Evolutionary conservation across 2,888 invertebrate genomes (phyloP).

Genomic region (Leucophora obtusa): DNA sequence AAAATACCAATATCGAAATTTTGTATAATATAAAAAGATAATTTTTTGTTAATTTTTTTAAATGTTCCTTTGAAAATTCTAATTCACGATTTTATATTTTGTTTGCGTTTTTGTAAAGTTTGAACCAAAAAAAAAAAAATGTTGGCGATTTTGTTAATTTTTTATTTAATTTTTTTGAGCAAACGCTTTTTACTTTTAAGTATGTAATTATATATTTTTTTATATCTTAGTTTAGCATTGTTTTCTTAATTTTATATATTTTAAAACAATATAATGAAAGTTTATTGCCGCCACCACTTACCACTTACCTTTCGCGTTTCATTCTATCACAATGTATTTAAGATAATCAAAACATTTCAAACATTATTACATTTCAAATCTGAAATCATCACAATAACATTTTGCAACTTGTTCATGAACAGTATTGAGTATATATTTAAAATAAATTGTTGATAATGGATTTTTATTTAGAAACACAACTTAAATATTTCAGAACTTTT

Average conservation of each 20-base stretch:
- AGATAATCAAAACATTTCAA: conserved; percentile 31
- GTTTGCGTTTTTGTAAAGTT: conserved; percentile 30
- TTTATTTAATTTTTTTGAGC: conserved; percentile 22
- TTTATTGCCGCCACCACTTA: not conserved
- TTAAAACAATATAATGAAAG: not conserved
- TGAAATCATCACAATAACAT: conserved; percentile 19
- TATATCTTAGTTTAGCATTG: conserved; percentile 4
- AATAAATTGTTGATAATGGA: too few relatives aligned
- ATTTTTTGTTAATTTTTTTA: conserved; percentile 36
- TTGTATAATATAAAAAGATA: conserved; percentile 19
- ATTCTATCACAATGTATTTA: conserved; percentile 4
- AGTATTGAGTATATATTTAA: conserved; percentile 14
- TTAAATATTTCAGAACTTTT: too few relatives aligned
- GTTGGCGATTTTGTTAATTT: conserved; percentile 19
- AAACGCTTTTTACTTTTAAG: conserved; percentile 34
- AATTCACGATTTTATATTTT: conserved; percentile 44
- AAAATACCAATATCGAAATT: conserved; percentile 40
- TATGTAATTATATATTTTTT: conserved; percentile 24
- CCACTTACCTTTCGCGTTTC: not conserved
- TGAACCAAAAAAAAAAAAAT: not conserved
- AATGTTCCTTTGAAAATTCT: conserved; percentile 38
- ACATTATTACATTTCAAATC: conserved; percentile 16
- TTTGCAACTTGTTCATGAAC: not conserved
- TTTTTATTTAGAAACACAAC: too few relatives aligned
- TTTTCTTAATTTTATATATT: conserved; percentile 8